These are phyloP conservation scores for Pristiophorus japonicus DNA, from an alignment of 2,113 vertebrate species.

Conservation along the genomic window DNA sequence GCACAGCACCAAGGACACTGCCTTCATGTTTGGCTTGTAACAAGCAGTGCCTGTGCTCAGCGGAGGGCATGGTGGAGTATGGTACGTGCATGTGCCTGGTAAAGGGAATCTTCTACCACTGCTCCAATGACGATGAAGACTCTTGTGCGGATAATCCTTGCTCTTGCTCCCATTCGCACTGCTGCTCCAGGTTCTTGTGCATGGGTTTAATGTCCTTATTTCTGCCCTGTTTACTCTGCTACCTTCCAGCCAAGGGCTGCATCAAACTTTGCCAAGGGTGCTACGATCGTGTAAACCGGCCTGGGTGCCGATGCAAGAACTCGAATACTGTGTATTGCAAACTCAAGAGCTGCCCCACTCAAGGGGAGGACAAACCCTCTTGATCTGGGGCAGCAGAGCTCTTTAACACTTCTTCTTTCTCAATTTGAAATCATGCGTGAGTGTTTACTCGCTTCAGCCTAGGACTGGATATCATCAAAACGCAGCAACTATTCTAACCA, in stretches of 20 bases:
- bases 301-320: constrained; percentile 94
- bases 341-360: constrained; percentile 82
- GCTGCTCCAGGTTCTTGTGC: constrained; percentile 89
- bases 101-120: constrained; percentile 96
- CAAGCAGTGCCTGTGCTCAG: constrained; percentile 86
- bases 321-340: constrained; percentile 97
- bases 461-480: background rate
- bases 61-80: constrained; percentile 87
- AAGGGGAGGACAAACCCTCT: constrained; percentile 75
- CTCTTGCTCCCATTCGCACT: constrained; percentile 86
- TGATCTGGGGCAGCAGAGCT: constrained; percentile 62
- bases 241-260: constrained; percentile 85
- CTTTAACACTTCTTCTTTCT: constrained; percentile 40
- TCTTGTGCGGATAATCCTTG: constrained; percentile 90
- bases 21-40: constrained; percentile 86
- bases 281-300: constrained; percentile 79
- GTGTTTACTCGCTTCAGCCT: constrained; percentile 48
- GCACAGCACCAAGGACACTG: constrained; percentile 80
- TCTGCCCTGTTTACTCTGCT: constrained; percentile 91
- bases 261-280: constrained; percentile 78
- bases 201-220: constrained; percentile 86
- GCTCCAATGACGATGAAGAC: constrained; percentile 88
- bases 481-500: constrained; percentile 18
- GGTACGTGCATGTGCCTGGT: constrained; percentile 95
- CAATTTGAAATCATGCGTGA: constrained; percentile 55